These are phyloP conservation scores for Carduelis carduelis DNA, from an alignment of 2,797 vertebrate species.

Conservation along the genomic window DNA sequence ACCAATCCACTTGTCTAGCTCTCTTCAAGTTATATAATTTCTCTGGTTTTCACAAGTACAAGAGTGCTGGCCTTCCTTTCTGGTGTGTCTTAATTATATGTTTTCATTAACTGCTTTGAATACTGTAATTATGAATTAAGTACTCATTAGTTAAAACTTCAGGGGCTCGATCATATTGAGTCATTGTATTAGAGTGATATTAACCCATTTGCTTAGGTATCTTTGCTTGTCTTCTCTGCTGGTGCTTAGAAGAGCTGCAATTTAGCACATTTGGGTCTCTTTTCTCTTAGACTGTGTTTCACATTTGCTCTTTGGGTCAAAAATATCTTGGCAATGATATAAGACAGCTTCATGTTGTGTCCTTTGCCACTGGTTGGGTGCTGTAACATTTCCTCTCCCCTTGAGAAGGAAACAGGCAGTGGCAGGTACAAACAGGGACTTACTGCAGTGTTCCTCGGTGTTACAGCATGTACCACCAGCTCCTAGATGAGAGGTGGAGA, in stretches of 20 bases:
- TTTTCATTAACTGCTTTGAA: conserved; percentile 12
- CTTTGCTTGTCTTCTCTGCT: neutral
- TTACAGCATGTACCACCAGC: neutral
- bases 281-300: neutral
- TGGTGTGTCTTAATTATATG: neutral
- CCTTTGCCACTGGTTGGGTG: neutral
- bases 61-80: neutral
- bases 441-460: neutral
- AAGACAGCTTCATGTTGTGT: neutral
- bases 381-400: neutral
- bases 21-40: neutral
- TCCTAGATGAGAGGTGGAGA: neutral
- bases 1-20: neutral
- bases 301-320: neutral
- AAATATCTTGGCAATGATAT: neutral
- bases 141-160: neutral
- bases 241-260: neutral
- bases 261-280: neutral
- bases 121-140: neutral
- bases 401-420: neutral
- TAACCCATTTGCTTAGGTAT: neutral
- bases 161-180: neutral
- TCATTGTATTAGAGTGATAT: neutral
- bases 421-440: neutral
- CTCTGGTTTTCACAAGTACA: neutral